Conservation (phyloP, 2,797 vertebrate species). For the Apogon talboti region DNA sequence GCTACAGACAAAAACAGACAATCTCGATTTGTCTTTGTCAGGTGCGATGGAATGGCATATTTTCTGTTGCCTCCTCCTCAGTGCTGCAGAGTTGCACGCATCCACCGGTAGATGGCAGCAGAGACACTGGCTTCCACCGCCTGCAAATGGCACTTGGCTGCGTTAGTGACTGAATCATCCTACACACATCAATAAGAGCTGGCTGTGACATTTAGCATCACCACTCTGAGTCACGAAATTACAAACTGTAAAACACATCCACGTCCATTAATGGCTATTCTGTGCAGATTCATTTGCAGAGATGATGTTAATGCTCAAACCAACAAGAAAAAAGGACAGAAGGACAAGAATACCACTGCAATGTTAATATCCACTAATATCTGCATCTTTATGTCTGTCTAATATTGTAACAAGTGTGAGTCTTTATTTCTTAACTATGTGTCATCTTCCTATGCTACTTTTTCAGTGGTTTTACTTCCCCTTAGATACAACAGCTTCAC, state of each 20-base stretch:
- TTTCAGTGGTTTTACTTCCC: background rate
- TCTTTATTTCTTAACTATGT: background rate
- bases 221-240: slow-evolving; percentile 19
- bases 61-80: slow-evolving; percentile 34
- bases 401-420: no score
- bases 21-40: slow-evolving; percentile 36
- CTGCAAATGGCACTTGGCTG: background rate
- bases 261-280: background rate
- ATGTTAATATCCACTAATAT: no score
- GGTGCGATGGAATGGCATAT: slow-evolving; percentile 55
- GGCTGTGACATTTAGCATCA: slow-evolving; percentile 30
- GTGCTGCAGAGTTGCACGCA: background rate
- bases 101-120: slow-evolving; percentile 66
- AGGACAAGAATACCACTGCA: no score
- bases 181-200: slow-evolving; percentile 18
- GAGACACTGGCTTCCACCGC: background rate
- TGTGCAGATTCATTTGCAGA: no score
- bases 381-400: no score
- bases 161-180: slow-evolving; percentile 28
- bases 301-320: no score
- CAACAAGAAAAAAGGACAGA: no score
- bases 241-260: slow-evolving; percentile 1
- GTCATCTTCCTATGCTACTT: background rate
- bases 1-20: background rate
- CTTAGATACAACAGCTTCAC: background rate